Conservation (phyloP, 2,888 invertebrate genomes). For the Andricus quercusramuli region DNA sequence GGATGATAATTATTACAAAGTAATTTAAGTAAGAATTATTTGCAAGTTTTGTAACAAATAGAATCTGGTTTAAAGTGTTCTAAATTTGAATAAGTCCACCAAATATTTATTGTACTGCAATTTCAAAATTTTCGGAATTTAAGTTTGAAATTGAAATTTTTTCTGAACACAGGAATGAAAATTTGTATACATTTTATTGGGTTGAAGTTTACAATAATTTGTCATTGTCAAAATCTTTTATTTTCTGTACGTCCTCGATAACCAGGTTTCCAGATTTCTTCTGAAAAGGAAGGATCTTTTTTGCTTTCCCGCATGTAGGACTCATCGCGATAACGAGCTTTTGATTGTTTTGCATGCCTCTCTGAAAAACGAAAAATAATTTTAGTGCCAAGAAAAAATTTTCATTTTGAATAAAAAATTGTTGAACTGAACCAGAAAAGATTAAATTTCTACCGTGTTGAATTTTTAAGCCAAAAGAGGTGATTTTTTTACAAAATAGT, state of each 20-base stretch:
- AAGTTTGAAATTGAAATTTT: not conserved
- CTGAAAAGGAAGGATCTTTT: not conserved
- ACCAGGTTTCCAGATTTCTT: conserved; percentile 54
- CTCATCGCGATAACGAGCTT: conserved; percentile 15
- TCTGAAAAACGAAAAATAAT: not conserved
- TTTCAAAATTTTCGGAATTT: not conserved
- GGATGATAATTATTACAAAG: no score
- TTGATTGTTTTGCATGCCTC: not conserved
- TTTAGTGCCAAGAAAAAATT: not conserved
- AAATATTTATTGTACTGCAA: no score
- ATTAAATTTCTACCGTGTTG: no score
- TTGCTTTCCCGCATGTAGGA: conserved; percentile 15
- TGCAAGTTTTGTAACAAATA: no score
- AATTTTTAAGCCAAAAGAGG: no score
- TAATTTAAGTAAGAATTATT: no score
- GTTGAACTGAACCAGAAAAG: no score
- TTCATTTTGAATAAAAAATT: no score
- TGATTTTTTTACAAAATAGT: no score
- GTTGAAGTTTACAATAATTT: not conserved
- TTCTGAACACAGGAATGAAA: not conserved
- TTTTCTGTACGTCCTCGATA: conserved; percentile 54
- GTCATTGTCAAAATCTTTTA: conserved; percentile 46
- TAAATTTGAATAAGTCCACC: no score
- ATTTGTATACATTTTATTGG: conserved; percentile 25
- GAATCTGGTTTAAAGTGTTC: no score